phyloP scores from a whole-genome alignment of 2,888 invertebrate species.

The Cerastis rubricosa region DNA sequence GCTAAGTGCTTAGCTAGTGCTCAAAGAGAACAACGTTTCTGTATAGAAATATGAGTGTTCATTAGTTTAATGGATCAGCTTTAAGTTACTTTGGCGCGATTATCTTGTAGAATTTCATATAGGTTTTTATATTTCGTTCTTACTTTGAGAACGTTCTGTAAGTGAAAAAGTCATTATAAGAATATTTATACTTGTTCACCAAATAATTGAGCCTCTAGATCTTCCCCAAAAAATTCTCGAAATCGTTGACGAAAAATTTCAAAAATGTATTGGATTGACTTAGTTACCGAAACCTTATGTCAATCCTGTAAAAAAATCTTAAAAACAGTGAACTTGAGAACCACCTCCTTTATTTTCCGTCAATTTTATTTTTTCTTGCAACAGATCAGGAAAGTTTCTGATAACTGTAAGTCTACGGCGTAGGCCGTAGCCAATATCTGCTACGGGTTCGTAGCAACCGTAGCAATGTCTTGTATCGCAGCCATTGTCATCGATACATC shows the following conservation, averaged over 20 bases:
- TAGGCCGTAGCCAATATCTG: conserved; percentile 22
- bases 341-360: too few relatives aligned
- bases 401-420: not conserved
- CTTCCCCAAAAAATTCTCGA: not conserved
- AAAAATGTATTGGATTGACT: not conserved
- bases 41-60: conserved; percentile 56
- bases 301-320: too few relatives aligned
- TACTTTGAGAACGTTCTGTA: not conserved
- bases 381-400: not conserved
- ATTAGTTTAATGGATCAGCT: conserved; percentile 51
- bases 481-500: conserved; percentile 20
- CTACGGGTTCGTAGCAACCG: conserved; percentile 44
- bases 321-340: too few relatives aligned
- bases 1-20: conserved; percentile 54
- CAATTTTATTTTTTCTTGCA: not conserved
- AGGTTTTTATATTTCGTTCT: not conserved
- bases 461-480: conserved; percentile 18
- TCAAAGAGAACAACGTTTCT: conserved; percentile 44
- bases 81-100: conserved; percentile 18
- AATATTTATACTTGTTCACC: not conserved
- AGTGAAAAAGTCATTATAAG: not conserved
- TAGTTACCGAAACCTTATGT: not conserved
- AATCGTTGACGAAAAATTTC: too few relatives aligned
- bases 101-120: conserved; percentile 26
- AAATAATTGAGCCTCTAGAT: not conserved